phyloP scores from a whole-genome alignment of 2,113 vertebrate species.

The Otolemur garnettii region DNA sequence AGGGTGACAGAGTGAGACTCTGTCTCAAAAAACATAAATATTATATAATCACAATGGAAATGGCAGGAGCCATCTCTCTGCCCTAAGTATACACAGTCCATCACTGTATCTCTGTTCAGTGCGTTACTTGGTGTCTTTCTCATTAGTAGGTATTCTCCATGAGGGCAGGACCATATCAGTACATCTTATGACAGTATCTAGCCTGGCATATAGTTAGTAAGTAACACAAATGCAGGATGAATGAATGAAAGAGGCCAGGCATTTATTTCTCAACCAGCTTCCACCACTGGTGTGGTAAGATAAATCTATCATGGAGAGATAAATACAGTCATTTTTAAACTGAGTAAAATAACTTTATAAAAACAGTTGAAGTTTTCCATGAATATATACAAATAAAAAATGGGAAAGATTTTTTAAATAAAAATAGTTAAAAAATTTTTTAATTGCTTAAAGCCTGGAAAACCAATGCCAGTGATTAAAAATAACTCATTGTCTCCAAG shows the following conservation, averaged over 20 bases:
- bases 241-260: background rate
- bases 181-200: background rate
- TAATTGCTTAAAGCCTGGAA: background rate
- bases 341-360: background rate
- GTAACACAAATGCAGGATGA: no score
- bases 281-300: background rate
- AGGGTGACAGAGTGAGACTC: no score
- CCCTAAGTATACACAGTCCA: background rate
- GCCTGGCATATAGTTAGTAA: no score
- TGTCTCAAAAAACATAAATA: no score
- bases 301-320: background rate
- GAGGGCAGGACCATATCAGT: background rate
- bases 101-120: background rate
- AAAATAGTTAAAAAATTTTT: background rate
- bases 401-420: no score
- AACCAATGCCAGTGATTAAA: background rate
- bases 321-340: background rate
- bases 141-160: background rate
- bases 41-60: background rate
- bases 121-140: background rate
- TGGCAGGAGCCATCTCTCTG: background rate
- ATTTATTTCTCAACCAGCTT: background rate
- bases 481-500: background rate
- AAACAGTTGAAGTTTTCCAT: background rate
- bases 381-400: no score